Evolutionary conservation across 2,797 vertebrate genomes (phyloP).

Genomic region (Amazona finschi): DNA sequence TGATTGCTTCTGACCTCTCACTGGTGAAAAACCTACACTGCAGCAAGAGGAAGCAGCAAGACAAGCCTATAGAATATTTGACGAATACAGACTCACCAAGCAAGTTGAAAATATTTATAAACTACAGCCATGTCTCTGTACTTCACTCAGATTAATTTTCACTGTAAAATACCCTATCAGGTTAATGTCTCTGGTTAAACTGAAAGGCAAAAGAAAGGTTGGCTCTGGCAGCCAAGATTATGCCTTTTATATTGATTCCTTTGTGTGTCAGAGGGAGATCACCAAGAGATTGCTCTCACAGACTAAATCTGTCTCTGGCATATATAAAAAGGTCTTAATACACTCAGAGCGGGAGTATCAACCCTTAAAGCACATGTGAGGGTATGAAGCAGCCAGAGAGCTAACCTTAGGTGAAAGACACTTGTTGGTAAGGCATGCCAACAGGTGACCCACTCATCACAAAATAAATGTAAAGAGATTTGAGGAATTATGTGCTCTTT

Average conservation of each 20-base stretch:
- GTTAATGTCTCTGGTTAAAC: not conserved
- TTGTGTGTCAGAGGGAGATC: not conserved
- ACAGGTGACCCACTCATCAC: not conserved
- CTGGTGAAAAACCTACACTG: not conserved
- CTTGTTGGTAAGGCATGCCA: not conserved
- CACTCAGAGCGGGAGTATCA: not conserved
- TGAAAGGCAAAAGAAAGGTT: not conserved
- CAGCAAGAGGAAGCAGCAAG: not conserved
- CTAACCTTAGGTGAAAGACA: not conserved
- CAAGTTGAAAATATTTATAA: not conserved
- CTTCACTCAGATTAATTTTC: not conserved
- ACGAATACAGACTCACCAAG: not conserved
- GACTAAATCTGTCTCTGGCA: not conserved
- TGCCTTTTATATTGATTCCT: not conserved
- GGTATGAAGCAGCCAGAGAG: not conserved
- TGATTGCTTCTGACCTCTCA: not conserved
- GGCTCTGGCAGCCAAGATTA: not conserved
- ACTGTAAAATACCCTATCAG: not conserved
- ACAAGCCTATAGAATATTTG: not conserved
- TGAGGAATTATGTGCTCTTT: not conserved
- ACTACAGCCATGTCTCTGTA: not conserved
- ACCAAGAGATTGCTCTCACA: not conserved
- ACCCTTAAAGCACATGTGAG: not conserved
- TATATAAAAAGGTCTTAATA: not conserved
- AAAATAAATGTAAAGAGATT: not conserved